Percentiles rank a stretch among this genome's conserved stretches.
Conservation (phyloP, 2,797 vertebrate species). For the Gallinago stenura region DNA sequence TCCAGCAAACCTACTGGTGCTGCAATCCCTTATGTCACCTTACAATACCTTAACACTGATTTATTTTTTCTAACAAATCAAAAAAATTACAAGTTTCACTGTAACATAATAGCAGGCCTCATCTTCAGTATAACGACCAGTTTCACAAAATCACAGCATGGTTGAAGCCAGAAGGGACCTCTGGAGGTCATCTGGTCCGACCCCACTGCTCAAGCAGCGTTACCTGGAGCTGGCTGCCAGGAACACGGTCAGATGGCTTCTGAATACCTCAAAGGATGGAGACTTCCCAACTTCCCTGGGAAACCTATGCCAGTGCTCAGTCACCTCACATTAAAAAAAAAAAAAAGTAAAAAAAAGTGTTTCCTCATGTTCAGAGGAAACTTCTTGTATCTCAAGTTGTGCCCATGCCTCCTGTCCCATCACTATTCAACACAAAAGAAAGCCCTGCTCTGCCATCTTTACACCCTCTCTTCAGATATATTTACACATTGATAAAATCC, state of each 20-base stretch:
- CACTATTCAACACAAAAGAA: neutral
- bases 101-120: neutral
- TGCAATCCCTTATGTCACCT: neutral
- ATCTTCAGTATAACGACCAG: neutral
- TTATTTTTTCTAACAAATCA: neutral
- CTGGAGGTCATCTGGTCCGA: neutral
- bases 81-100: neutral
- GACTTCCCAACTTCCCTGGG: accelerated
- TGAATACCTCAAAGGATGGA: neutral
- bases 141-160: neutral
- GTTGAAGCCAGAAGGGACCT: neutral
- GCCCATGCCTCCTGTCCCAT: neutral
- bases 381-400: neutral
- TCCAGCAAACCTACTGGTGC: neutral
- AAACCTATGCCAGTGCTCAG: neutral
- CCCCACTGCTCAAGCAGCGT: neutral
- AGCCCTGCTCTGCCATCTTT: neutral
- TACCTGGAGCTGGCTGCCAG: neutral
- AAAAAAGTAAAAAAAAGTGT: neutral
- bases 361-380: neutral
- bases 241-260: accelerated
- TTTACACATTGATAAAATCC: neutral
- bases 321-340: neutral
- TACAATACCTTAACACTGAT: neutral
- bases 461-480: neutral